Percentiles rank a stretch among this genome's conserved stretches.
These are phyloP conservation scores for Leucophenga maculata DNA, from an alignment of 2,888 invertebrate genomes.

Conservation along the genomic window DNA sequence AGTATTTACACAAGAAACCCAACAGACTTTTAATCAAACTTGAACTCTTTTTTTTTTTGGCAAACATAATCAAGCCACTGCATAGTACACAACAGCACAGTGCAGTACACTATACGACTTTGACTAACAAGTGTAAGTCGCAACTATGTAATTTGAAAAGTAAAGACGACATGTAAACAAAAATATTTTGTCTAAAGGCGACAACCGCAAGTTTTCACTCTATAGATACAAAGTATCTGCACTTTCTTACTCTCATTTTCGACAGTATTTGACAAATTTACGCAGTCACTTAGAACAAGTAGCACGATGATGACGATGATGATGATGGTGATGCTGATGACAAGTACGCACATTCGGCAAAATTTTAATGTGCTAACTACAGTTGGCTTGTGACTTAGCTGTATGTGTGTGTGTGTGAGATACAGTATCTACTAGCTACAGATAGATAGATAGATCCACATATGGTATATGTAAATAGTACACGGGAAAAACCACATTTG, in stretches of 20 bases:
- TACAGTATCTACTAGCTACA: background rate
- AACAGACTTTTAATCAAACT: too few relatives aligned
- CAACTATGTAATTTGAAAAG: background rate
- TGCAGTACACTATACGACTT: background rate
- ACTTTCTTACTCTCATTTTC: too few relatives aligned
- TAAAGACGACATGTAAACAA: background rate
- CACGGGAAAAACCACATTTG: conserved; percentile 21
- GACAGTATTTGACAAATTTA: background rate
- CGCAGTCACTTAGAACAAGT: background rate
- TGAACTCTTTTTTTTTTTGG: too few relatives aligned
- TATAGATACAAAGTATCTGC: too few relatives aligned
- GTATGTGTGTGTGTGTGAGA: too few relatives aligned
- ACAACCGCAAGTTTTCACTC: background rate
- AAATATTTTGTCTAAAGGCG: background rate
- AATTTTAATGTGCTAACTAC: background rate
- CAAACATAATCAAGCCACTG: background rate
- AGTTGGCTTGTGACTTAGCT: too few relatives aligned
- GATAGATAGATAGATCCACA: background rate
- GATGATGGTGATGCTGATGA: too few relatives aligned
- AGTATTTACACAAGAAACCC: too few relatives aligned
- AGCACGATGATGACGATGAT: too few relatives aligned
- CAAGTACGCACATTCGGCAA: background rate
- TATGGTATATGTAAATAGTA: background rate
- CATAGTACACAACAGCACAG: background rate
- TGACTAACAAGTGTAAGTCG: too few relatives aligned